Evolutionary conservation across 2,888 invertebrate genomes (phyloP), one percentile per base, ranked within the genome.

Genomic region (Sphaerophoria rueppellii): DNA sequence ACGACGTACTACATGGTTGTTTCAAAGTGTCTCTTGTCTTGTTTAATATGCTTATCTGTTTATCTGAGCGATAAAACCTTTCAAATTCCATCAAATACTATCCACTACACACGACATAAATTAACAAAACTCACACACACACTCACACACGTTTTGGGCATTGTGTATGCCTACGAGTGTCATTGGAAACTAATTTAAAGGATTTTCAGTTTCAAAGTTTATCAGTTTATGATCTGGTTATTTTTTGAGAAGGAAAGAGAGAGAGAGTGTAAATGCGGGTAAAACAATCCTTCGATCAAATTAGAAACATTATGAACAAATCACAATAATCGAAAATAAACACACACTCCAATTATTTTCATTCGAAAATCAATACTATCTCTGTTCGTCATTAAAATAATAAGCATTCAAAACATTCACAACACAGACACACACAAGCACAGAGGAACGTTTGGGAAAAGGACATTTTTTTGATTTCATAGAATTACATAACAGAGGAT

Each of bases 161-260:
- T 14, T 14, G 6, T 2, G 46, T 34, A 48, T 24, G 40, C 40
- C 43, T 55, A 46, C 67, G 52, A 77, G 77, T 72, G 72, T 61
- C 77, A 72, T 69, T 61, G 61, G 61, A 69, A 78, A 78, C 77
- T 75, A 71, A 83, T 79, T 83, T 83, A 79, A 83, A 83, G 79
- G 74, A 75, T 75, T 83, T 83, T 43, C 79, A 79, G 70, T 82
- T 74, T 74, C 58, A 60, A 50, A 83, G 65, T 55, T 74, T 74
- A 79, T 79, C 82, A 71, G 70, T 55, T 57, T 65, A 83, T 83
- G 79, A 58, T 24, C 24, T 24, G 24, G 1, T 24, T 24, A 24
- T 24, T 24, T 24, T 24, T 24, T 24, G 46, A 71, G 43, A 43
- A 9, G 58, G 52, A 71, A n/a, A 46, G 48, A 34, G 6, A n/a